Conservation (phyloP, 2,797 vertebrate species). For the Eleutherodactylus coqui region DNA sequence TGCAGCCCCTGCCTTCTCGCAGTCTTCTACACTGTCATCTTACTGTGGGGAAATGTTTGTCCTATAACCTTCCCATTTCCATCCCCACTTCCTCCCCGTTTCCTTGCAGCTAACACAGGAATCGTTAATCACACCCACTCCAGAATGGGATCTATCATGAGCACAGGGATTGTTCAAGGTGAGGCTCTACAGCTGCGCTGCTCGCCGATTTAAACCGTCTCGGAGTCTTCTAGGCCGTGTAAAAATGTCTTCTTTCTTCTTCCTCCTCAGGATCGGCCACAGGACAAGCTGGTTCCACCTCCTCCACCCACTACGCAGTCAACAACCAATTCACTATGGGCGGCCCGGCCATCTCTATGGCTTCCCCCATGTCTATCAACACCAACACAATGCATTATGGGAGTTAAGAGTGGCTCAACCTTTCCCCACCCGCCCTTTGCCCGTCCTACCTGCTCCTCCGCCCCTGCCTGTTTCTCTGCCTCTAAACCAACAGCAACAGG, state of each 20-base stretch:
- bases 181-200: constrained; percentile 43
- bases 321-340: constrained; percentile 98
- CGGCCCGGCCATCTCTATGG: constrained; percentile 93
- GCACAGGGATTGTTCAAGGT: constrained; percentile 96
- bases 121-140: constrained; percentile 98
- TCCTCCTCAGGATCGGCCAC: constrained; percentile 81
- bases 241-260: neutral
- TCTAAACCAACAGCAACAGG: constrained; percentile 71
- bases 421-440: neutral
- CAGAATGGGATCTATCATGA: constrained; percentile 98
- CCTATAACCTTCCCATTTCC: constrained; percentile 57
- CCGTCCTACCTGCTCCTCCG: neutral
- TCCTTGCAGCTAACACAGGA: constrained; percentile 88
- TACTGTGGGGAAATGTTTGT: constrained; percentile 21
- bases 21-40: neutral
- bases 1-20: neutral
- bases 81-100: constrained; percentile 60
- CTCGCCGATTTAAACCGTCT: neutral
- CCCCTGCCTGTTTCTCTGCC: constrained; percentile 1
- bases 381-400: constrained; percentile 98
- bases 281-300: constrained; percentile 80
- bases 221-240: neutral
- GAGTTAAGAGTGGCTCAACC: constrained; percentile 78
- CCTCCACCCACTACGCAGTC: constrained; percentile 86
- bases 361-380: constrained; percentile 93